Base-by-base conservation (phyloP, 2,797 vertebrate genomes). In the Cuniculus paca region DNA sequence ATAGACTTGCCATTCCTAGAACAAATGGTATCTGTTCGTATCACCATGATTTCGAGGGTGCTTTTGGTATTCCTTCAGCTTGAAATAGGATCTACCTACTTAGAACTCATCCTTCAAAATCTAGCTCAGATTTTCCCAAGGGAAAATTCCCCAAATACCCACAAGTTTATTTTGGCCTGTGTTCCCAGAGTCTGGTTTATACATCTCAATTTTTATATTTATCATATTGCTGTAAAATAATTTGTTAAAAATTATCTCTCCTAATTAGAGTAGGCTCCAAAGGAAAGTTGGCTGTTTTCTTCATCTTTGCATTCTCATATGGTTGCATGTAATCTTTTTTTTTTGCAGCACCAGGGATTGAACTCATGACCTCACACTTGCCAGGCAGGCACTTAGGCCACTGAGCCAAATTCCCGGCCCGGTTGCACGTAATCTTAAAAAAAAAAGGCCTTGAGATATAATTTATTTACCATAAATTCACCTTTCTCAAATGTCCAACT, bases 251-350 rank as follows among this genome's bases (percentile, higher is more conserved):
- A 36, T n/a, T 19, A 3, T 70, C 56, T 91, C 50, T 91, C 24
- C n/a, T 34, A 86, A 45, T 60, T 77, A 75, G 45, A 92, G 72
- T 65, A 84, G 78, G 22, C 11, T n/a, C 72, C 26, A 83, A 88
- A 61, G 48, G 39, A 96, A 93, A 85, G 36, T 52, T 75, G 83
- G 78, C 45, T 24, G 11, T 91, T 92, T 91, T 81, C 83, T 24
- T 91, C 36, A 74, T 70, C 22, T 78, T 86, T 63, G n/a, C 28
- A 85, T 31, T 31, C 31, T 87, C 16, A 60, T 36, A 92, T 58
- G n/a, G 14, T 50, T 81, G 74, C 31, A 92, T 72, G 65, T 1
- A 70, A 48, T 50, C 26, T 78, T 63, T n/a, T n/a, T n/a, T n/a
- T n/a, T n/a, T n/a, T n/a, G n/a, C n/a, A n/a, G n/a, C n/a, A n/a